Base-by-base conservation (phyloP, 1,140 invertebrate species). In the Orussus abietinus region DNA sequence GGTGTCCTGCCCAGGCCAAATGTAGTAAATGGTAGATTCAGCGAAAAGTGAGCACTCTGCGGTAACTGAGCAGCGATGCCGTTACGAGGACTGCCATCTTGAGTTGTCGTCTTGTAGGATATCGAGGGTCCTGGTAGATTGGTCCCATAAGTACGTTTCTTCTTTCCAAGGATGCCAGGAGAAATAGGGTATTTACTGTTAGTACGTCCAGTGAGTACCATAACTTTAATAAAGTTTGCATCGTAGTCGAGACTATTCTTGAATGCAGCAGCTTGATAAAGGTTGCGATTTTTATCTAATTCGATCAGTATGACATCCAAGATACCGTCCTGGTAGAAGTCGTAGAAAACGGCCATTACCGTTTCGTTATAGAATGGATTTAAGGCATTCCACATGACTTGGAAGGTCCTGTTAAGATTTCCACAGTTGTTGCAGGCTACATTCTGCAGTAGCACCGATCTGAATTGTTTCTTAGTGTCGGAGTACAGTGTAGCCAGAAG, bases 1-100 rank as follows among this genome's bases (percentile, higher is more conserved):
- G 96, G 95, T 13, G 93, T 96, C 45, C 92, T 82, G 10, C 96
- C 96, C 3, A 99, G 74, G 4, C 96, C 96, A 72, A 98, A 98
- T 28, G 95, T 85, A 0, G 86, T 88, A 65, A 94, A 99, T 0
- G 96, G 96, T 28, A 96, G 69, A 69, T 96, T 92, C 10, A 99
- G 75, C 3, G 92, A 82, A 62, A 89, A 89, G 62, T 98, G 88
- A 0, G 92, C 88, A 13, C 91, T 92, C 67, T 98, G 93, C 0
- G 92, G 84, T 17, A 98, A 62, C 68, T 99, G 96, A 1, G 89
- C 85, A 19, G 88, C 84, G 18, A 83, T 81, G 12, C 86, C 86
- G 38, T 77, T 81, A 44, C 86, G 79, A 11, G 78, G 76, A 31
- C 79, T 78, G 1, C 90, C 90, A 56, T 90, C 86, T 59, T 90